phyloP scores from a whole-genome alignment of 2,113 vertebrate species.

The Bettongia penicillata region DNA sequence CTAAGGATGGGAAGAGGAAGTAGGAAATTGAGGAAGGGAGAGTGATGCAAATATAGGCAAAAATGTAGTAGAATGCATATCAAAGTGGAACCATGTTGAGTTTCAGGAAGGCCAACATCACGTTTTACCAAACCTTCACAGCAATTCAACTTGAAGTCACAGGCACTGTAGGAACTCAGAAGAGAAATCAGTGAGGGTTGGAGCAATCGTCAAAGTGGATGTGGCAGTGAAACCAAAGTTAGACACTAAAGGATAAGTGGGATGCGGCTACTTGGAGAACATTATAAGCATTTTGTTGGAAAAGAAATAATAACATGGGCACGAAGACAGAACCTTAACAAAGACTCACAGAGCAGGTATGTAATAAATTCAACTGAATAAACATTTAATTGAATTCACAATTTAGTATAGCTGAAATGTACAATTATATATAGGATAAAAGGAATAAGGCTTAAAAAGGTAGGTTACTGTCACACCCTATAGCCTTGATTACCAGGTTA shows the following conservation, averaged over 20 bases:
- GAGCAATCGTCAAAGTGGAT: not conserved
- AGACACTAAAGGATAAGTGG: not conserved
- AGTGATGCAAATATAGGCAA: not conserved
- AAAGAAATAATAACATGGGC: not conserved
- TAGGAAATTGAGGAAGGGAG: not conserved
- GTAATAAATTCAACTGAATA: not conserved
- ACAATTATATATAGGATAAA: not conserved
- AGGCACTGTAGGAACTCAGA: not conserved
- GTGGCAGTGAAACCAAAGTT: not conserved
- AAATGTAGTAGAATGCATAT: not conserved
- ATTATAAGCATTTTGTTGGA: not conserved
- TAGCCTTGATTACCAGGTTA: not conserved
- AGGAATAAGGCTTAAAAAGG: not conserved
- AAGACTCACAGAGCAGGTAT: not conserved
- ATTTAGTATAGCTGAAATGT: not conserved
- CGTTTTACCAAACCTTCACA: not conserved
- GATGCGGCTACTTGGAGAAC: not conserved
- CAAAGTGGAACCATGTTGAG: not conserved
- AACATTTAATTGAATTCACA: not conserved
- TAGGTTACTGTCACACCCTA: not conserved
- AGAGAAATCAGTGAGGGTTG: not conserved
- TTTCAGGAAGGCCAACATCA: not conserved
- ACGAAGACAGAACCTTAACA: not conserved
- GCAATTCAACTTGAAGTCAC: not conserved
- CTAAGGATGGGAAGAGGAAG: not conserved